phyloP scores from a whole-genome alignment of 2,113 vertebrate genomes.

The Elanus axillaris region DNA sequence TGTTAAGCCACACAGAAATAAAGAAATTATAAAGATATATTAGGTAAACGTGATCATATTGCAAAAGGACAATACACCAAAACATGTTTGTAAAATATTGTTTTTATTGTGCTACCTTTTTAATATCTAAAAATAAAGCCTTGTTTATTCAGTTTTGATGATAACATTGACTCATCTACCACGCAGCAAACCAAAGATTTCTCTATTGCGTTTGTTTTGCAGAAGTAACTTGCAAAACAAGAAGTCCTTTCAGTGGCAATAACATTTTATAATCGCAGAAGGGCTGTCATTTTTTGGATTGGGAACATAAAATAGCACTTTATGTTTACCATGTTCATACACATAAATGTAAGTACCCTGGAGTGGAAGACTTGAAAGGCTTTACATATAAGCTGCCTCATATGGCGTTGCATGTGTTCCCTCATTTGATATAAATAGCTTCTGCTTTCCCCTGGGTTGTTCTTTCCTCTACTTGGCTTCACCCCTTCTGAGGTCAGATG shows the following conservation, averaged over 20 bases:
- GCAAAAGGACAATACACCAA: background rate
- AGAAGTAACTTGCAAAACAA: constrained; percentile 50
- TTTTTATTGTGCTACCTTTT: background rate
- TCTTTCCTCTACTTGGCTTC: constrained; percentile 17
- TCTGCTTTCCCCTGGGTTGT: background rate
- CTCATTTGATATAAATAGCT: constrained; percentile 43
- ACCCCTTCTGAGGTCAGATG: background rate
- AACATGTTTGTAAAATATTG: background rate
- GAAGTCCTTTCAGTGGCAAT: background rate
- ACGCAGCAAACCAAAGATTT: constrained; percentile 4
- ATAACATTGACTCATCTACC: constrained; percentile 54
- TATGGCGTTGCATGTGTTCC: background rate
- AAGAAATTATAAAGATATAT: background rate
- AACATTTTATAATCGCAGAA: background rate
- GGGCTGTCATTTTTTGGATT: background rate
- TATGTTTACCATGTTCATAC: background rate
- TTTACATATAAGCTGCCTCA: background rate
- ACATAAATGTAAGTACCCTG: background rate
- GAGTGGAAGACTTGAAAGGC: constrained; percentile 30
- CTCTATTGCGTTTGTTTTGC: constrained; percentile 49
- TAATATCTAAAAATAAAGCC: constrained; percentile 29
- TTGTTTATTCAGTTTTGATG: constrained; percentile 49
- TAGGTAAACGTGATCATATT: background rate
- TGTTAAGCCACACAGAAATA: background rate
- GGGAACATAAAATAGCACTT: constrained; percentile 25